These are phyloP conservation scores for Pedetes capensis DNA, from an alignment of 2,113 vertebrate species.

Conservation along the genomic window DNA sequence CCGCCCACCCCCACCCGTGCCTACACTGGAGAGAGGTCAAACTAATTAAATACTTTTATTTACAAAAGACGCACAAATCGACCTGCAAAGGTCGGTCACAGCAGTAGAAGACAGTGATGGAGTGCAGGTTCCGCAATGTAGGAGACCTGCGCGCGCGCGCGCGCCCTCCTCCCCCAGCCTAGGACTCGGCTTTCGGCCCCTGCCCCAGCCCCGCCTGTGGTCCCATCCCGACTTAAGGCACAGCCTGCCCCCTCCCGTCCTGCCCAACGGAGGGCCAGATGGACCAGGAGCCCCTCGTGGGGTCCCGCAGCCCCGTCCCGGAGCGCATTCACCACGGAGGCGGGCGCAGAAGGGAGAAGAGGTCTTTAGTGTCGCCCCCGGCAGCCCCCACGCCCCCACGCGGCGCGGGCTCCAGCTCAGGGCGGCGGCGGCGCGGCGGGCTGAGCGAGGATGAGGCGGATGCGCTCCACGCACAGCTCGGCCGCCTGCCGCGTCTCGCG, in stretches of 20 bases:
- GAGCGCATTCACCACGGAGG: constrained; percentile 46
- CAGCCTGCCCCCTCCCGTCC: neutral
- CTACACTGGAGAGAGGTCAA: neutral
- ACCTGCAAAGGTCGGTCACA: neutral
- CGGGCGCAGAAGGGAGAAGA: constrained; percentile 7
- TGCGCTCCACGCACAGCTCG: constrained; percentile 86
- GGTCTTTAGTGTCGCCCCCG: constrained; percentile 57
- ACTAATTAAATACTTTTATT: constrained; percentile 74
- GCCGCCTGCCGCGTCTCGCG: constrained; percentile 89
- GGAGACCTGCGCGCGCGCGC: neutral
- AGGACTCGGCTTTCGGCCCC: neutral
- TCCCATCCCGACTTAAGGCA: constrained; percentile 30
- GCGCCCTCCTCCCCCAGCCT: neutral
- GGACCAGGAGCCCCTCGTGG: neutral
- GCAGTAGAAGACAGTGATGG: constrained; percentile 34
- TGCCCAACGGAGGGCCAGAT: neutral
- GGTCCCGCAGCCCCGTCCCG: no score
- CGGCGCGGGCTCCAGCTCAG: neutral
- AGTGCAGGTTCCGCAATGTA: neutral
- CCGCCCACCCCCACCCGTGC: no score
- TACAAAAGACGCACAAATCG: constrained; percentile 48
- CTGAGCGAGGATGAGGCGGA: constrained; percentile 83
- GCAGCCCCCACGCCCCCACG: neutral
- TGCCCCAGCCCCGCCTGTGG: no score
- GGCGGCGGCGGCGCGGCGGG: rapidly evolving